Evolutionary conservation across 2,888 invertebrate species (phyloP).

Genomic region (Allacma fusca): DNA sequence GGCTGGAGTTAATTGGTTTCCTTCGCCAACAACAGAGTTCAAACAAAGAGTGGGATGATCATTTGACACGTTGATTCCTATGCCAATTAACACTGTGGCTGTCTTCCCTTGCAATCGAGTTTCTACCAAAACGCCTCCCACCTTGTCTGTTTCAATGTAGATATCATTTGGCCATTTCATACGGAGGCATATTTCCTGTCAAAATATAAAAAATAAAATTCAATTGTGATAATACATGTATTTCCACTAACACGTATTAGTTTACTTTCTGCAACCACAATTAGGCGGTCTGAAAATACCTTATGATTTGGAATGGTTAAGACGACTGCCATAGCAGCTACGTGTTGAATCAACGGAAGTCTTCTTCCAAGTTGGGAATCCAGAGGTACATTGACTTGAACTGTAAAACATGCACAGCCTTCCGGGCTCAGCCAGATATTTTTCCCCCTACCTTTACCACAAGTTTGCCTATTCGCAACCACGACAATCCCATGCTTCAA

Average conservation of each 20-base stretch:
- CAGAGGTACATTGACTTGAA: slow-evolving; percentile 77
- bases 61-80: slow-evolving; percentile 66
- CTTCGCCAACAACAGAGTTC: slow-evolving; percentile 63
- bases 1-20: slow-evolving; percentile 18
- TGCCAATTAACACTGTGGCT: slow-evolving; percentile 74
- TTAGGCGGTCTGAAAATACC: too few relatives aligned
- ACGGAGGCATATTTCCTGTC: too few relatives aligned
- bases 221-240: too few relatives aligned
- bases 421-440: slow-evolving; percentile 89
- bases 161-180: slow-evolving; percentile 99
- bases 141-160: slow-evolving; percentile 82
- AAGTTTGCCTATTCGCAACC: slow-evolving; percentile 80
- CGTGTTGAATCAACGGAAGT: slow-evolving; percentile 84
- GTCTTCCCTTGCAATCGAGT: slow-evolving; percentile 67
- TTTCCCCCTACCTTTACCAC: slow-evolving; percentile 75
- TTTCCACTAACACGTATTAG: too few relatives aligned
- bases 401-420: slow-evolving; percentile 89
- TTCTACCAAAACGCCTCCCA: slow-evolving; percentile 86
- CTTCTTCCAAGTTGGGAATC: slow-evolving; percentile 72
- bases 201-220: too few relatives aligned
- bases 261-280: too few relatives aligned
- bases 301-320: slow-evolving; percentile 77
- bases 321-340: slow-evolving; percentile 84
- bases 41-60: slow-evolving; percentile 65
- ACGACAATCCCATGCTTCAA: slow-evolving; percentile 80